Evolutionary conservation across 2,888 invertebrate genomes (phyloP), one percentile per base, ranked within the genome.

Genomic region (Catonia carolina): DNA sequence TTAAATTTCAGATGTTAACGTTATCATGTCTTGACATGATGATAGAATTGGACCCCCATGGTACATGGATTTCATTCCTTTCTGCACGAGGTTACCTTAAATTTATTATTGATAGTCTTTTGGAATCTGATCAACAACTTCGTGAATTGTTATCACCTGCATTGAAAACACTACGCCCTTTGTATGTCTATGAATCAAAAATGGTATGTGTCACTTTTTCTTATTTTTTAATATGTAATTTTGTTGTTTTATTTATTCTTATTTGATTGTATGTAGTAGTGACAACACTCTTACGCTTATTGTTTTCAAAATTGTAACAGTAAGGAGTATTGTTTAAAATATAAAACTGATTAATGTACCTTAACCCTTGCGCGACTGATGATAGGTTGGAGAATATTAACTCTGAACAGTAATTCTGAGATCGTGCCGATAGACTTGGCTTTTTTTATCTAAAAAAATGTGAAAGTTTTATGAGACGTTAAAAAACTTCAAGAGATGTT

Each of bases 141-240:
- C 74, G 63, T 39, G 64, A 71, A 23, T 67, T 70, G 10, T 59
- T 67, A 14, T 60, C 64, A 35, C 56, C 80, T 12, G 78, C 76
- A 61, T 83, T 85, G 0, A 79, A 80, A 49, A 83, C 82, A 2
- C 76, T 93, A 41, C 81, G 86, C 55, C 83, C 85, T 0, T 73
- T 94, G 1, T 94, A 90, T 74, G 81, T 92, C 14, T 94, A 90
- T 73, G 89, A 91, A 71, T 86, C 91, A 0, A 89, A 90, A 75
- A 85, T 94, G 84, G 77, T 75, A 61, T 15, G n/a, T 15, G 17
- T 7, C 3, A 5, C 5, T 37, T 37, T 15, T 37, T 37, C 37
- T 15, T 15, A 37, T 15, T 15, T n/a, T 7, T 15, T 37, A 37
- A 17, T 6, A 14, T n/a, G 37, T n/a, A 37, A 4, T 37, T n/a